Conservation (phyloP, 1,140 invertebrate genomes). For the Calliphora vicina region DNA sequence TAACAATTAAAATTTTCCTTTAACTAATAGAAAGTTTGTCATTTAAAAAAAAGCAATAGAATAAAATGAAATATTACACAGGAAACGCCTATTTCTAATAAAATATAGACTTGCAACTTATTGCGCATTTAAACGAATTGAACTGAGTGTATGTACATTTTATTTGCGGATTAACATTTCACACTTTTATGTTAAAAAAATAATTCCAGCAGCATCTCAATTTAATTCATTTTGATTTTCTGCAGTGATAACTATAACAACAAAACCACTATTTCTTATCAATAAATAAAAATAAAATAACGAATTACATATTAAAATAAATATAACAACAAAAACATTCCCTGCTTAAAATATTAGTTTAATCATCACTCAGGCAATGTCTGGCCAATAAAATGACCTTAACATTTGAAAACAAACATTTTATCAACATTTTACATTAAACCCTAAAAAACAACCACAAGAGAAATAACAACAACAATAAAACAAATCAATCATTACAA, state of each 20-base stretch:
- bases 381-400: not conserved
- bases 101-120: no score
- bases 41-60: no score
- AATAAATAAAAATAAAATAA: not conserved
- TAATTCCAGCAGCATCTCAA: no score
- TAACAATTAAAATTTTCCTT: no score
- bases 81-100: no score
- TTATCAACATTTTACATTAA: no score
- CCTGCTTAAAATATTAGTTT: no score
- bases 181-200: no score
- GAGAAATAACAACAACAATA: not conserved
- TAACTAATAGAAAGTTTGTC: no score
- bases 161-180: not conserved
- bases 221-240: no score
- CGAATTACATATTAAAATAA: not conserved
- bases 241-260: not conserved
- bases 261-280: not conserved
- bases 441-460: no score
- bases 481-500: not conserved
- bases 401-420: not conserved
- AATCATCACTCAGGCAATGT: not conserved
- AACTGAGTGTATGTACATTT: not conserved
- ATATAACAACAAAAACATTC: not conserved
- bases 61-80: no score
- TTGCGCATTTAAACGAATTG: not conserved